Evolutionary conservation across 2,797 vertebrate genomes (phyloP).

Genomic region (Otolemur crassicaudatus): DNA sequence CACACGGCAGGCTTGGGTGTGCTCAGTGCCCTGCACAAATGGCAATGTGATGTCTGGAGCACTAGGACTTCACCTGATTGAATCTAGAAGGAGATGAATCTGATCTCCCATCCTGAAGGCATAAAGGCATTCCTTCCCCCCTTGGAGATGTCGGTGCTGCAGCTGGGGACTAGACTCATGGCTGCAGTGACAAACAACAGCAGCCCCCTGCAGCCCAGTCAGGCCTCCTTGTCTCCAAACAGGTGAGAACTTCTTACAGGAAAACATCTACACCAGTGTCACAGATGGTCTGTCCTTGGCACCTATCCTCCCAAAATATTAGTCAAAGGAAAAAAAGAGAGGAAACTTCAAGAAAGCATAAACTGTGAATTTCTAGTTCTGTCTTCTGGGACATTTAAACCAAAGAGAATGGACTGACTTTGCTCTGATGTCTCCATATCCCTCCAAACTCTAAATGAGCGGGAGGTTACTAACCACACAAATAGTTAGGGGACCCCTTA

Average conservation of each 20-base stretch:
- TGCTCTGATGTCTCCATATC: neutral
- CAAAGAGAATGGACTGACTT: fast-evolving
- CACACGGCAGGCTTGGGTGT: neutral
- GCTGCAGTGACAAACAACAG: neutral
- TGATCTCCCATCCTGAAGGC: fast-evolving
- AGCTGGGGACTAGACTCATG: fast-evolving
- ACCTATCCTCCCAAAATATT: neutral
- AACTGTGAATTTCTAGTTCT: fast-evolving
- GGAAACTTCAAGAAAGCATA: neutral
- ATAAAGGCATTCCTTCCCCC: fast-evolving
- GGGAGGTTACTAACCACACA: too few species aligned
- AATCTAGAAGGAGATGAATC: neutral
- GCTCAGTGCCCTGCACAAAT: neutral
- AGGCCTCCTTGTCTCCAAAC: too few species aligned
- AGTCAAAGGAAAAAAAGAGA: neutral
- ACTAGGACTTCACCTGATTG: neutral
- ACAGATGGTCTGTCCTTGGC: neutral
- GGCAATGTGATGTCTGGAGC: neutral
- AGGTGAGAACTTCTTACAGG: fast-evolving
- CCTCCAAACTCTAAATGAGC: fast-evolving
- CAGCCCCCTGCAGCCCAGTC: fast-evolving
- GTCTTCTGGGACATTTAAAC: neutral
- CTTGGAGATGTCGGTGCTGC: neutral
- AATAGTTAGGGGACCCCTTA: too few species aligned
- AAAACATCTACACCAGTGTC: fast-evolving